Percentiles rank a stretch among this genome's conserved stretches.
Evolutionary conservation across 2,113 vertebrate genomes (phyloP).

Genomic region (Rhinopithecus roxellana): DNA sequence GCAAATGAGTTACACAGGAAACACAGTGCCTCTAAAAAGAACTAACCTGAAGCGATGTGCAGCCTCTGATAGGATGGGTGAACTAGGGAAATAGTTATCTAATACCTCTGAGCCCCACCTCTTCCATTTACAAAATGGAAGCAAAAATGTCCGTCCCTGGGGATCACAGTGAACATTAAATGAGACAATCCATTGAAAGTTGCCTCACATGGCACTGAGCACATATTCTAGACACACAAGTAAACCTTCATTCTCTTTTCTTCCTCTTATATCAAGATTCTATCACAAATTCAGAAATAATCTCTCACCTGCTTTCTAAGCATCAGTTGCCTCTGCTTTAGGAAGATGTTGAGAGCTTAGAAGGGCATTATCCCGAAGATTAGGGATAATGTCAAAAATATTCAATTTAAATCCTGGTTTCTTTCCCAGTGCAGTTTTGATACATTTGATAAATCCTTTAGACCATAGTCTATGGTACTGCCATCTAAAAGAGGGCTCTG

Average conservation of each 20-base stretch:
- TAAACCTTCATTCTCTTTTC: background rate
- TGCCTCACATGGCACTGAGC: background rate
- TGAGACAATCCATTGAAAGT: background rate
- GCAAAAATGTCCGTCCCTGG: rapidly evolving
- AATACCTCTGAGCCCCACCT: background rate
- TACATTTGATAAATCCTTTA: background rate
- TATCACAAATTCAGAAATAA: background rate
- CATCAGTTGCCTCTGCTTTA: background rate
- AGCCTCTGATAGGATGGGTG: rapidly evolving
- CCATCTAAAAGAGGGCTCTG: background rate
- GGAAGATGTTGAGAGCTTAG: background rate
- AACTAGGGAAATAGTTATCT: too few relatives aligned
- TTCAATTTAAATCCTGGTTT: background rate
- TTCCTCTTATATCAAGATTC: background rate
- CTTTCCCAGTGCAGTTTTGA: background rate
- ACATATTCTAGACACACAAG: background rate
- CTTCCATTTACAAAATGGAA: background rate
- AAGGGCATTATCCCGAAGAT: too few relatives aligned
- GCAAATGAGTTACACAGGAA: background rate
- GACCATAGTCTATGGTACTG: rapidly evolving
- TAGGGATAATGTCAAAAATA: background rate
- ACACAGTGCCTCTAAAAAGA: background rate
- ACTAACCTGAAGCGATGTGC: rapidly evolving
- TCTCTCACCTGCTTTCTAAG: background rate
- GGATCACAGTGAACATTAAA: background rate